Evolutionary conservation across 2,797 vertebrate species (phyloP).

Genomic region (Crypturellus tataupa): DNA sequence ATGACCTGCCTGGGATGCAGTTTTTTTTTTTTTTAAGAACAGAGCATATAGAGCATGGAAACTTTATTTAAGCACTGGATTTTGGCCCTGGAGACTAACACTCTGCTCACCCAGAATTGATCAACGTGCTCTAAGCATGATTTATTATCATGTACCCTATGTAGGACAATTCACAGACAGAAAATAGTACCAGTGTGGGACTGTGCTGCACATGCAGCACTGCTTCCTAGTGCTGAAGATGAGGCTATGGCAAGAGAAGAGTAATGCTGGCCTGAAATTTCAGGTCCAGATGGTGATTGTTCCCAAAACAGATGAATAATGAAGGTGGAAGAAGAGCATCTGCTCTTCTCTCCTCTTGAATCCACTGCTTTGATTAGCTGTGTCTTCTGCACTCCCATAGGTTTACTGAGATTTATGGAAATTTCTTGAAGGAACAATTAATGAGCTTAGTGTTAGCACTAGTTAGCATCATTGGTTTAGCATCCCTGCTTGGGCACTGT

Average conservation of each 20-base stretch:
- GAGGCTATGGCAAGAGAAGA: background rate
- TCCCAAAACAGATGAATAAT: background rate
- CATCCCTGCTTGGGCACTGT: background rate
- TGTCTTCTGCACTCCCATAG: background rate
- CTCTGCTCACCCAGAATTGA: background rate
- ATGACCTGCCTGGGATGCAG: slow-evolving; percentile 15
- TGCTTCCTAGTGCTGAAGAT: background rate
- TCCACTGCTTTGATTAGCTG: background rate
- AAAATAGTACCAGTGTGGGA: background rate
- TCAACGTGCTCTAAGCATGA: background rate
- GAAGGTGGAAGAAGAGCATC: background rate
- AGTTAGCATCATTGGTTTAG: background rate
- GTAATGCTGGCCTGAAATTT: slow-evolving; percentile 15
- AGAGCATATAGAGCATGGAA: background rate
- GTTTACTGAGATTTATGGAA: background rate
- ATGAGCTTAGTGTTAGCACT: background rate
- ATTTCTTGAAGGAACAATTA: background rate
- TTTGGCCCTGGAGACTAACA: slow-evolving; percentile 41
- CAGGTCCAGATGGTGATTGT: background rate
- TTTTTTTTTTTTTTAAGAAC: background rate
- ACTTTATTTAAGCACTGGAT: slow-evolving; percentile 44
- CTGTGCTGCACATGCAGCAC: background rate
- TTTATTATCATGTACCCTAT: slow-evolving; percentile 25
- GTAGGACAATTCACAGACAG: slow-evolving; percentile 27
- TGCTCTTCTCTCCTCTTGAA: slow-evolving; percentile 7